Conservation (phyloP, 2,797 vertebrate genomes). For the Pachyuromys duprasi region DNA sequence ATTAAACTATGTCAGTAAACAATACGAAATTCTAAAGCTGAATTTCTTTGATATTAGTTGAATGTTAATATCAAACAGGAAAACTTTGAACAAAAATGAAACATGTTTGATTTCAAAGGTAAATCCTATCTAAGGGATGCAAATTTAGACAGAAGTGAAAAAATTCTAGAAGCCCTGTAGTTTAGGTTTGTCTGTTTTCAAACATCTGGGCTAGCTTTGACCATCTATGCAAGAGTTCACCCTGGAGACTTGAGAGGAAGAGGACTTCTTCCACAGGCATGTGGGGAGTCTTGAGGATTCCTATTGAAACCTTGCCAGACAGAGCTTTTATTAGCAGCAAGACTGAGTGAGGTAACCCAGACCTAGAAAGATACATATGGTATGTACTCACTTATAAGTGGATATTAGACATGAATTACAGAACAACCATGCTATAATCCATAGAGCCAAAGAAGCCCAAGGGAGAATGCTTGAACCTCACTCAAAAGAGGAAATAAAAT, state of each 20-base stretch:
- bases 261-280: not conserved
- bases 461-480: no score
- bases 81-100: slow-evolving; percentile 31
- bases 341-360: not conserved
- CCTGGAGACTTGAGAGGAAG: not conserved
- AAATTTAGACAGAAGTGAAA: slow-evolving; percentile 13
- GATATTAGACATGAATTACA: no score
- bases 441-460: no score
- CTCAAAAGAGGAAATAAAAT: no score
- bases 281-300: not conserved
- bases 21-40: not conserved
- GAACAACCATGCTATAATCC: no score
- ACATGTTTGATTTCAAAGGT: slow-evolving; percentile 37
- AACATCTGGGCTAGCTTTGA: not conserved
- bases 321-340: slow-evolving; percentile 23
- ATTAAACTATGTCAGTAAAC: slow-evolving; percentile 36
- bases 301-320: not conserved
- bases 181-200: not conserved
- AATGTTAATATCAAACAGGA: slow-evolving; percentile 38
- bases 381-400: no score
- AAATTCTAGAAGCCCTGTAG: not conserved
- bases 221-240: not conserved
- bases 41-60: slow-evolving; percentile 36
- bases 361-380: no score
- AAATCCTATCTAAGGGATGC: not conserved